Evolutionary conservation across 2,888 invertebrate genomes (phyloP).

Genomic region (Masnerella sp.): DNA sequence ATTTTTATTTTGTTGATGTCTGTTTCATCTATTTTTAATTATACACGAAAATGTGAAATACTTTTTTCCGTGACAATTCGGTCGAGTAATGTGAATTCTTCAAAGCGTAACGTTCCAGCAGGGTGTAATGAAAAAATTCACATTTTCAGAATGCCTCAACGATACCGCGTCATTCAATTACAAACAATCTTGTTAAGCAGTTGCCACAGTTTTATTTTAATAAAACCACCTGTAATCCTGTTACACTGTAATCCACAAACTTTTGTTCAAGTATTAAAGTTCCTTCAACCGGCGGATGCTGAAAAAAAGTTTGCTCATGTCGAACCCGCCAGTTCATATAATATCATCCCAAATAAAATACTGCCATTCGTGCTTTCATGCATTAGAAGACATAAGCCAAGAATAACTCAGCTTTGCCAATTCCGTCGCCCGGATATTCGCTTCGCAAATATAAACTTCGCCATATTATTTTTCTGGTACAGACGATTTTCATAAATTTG

Average conservation of each 20-base stretch:
- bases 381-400: slow-evolving; percentile 23
- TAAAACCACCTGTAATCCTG: slow-evolving; percentile 47
- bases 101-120: too few species aligned
- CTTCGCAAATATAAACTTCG: slow-evolving; percentile 28
- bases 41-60: slow-evolving; percentile 5
- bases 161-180: slow-evolving; percentile 37
- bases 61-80: too few species aligned
- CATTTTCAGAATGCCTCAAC: slow-evolving; percentile 1
- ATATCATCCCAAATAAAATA: slow-evolving; percentile 44
- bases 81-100: too few species aligned
- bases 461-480: slow-evolving; percentile 27
- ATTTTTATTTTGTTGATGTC: too few species aligned
- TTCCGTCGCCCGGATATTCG: not conserved
- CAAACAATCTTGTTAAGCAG: slow-evolving; percentile 47
- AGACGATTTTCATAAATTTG: slow-evolving; percentile 43
- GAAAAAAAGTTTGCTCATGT: slow-evolving; percentile 32
- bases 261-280: slow-evolving; percentile 50
- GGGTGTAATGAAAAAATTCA: slow-evolving; percentile 21
- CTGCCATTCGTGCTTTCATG: slow-evolving; percentile 17
- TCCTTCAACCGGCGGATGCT: slow-evolving; percentile 7
- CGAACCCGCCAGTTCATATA: slow-evolving; percentile 8
- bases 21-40: too few species aligned
- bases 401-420: slow-evolving; percentile 24
- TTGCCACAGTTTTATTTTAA: slow-evolving; percentile 43
- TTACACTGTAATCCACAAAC: slow-evolving; percentile 47